Base-by-base conservation (phyloP, 2,797 vertebrate genomes). In the Threskiornis aethiopicus region DNA sequence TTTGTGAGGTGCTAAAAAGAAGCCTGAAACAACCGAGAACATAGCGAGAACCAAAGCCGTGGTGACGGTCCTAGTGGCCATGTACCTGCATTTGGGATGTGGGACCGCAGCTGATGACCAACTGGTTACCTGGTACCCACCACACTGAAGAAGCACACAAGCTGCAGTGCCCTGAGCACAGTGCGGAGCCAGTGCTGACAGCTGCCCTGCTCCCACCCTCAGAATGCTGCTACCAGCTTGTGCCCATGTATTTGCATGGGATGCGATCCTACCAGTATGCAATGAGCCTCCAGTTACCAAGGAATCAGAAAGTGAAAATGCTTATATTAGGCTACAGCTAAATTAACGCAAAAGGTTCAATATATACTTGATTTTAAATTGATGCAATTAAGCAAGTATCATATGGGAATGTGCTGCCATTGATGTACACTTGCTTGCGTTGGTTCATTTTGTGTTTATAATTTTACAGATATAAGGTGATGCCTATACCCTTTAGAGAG, bases 231-330 rank as follows among this genome's bases (percentile, higher is more conserved):
- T 49, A 9, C 70, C 46, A 39, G 46, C 14, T 44, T 8, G 13
- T 24, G 25, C 25, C 28, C 3, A 0, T 49, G 25, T 18, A 11
- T 72, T 28, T 82, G 33, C 18, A 15, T 7, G 15, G 41, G 39
- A 71, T 31, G 22, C 1, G 1, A 24, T 66, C 41, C 24, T 77
- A 11, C 58, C 33, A 33, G 46, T 20, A 44, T 0, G 1, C 37
- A 62, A 72, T 25, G 25, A 57, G 25, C 41, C 29, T 86, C 25
- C 17, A 31, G 21, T 55, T 61, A 55, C 41, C 19, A 52, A 61
- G 42, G 54, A 78, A 67, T 6, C 21, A 72, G 54, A 66, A 62
- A 41, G 13, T 21, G 18, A 57, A 80, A 76, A 39, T 39, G 8
- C 19, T n/a, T 61, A 13, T 21, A 25, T 46, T 71, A 72, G 41